Percentiles rank a stretch among this genome's conserved stretches.
Conservation (phyloP, 2,113 vertebrate genomes). For the zebrafish (Danio rerio) region GRCz12tu NC_133198.1:10121001-10121500, state of each 20-base stretch:
- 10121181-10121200: slow-evolving; percentile 76
- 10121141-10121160: slow-evolving; percentile 70
- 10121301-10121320: neutral
- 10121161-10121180: slow-evolving; percentile 84
- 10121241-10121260: slow-evolving; percentile 88
- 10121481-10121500: no score
- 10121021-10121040: slow-evolving; percentile 83
- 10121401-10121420: no score
- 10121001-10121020: slow-evolving; percentile 82
- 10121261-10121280: slow-evolving; percentile 84
- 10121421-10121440: no score
- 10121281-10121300: slow-evolving; percentile 67
- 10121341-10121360: no score
- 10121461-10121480: no score
- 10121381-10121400: no score
- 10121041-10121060: slow-evolving; percentile 79
- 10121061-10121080: slow-evolving; percentile 76
- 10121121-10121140: no score
- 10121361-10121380: no score
- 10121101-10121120: no score
- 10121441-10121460: no score
- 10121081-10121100: neutral
- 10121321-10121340: neutral
- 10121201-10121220: slow-evolving; percentile 81
- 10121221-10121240: slow-evolving; percentile 81